A percentile compares a stretch with the other conserved stretches of the same genome.
phyloP scores from a whole-genome alignment of 1,140 invertebrate genomes.

The Drosophila melanica region DNA sequence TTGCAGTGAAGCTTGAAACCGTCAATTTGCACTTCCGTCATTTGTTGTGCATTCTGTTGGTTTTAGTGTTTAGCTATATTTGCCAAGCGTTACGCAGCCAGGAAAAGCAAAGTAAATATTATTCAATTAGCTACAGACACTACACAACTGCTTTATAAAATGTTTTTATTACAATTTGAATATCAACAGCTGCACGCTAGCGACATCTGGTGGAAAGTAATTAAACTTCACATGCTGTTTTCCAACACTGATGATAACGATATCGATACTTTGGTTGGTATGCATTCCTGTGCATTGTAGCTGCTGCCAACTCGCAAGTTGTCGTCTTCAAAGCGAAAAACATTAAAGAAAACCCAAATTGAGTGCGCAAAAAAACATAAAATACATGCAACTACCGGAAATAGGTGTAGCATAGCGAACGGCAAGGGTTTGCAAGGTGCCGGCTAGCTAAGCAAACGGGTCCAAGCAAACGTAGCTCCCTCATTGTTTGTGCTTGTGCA shows the following conservation, averaged over 20 bases:
- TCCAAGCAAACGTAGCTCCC: slow-evolving; percentile 7
- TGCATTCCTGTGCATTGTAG: slow-evolving; percentile 21
- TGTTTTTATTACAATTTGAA: slow-evolving; percentile 30
- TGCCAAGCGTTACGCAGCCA: slow-evolving; percentile 31
- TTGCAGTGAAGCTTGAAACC: slow-evolving; percentile 32
- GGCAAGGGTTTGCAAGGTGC: slow-evolving; percentile 17
- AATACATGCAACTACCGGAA: slow-evolving; percentile 9
- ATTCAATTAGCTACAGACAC: slow-evolving; percentile 16
- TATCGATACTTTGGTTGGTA: slow-evolving; percentile 10
- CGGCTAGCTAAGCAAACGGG: slow-evolving; percentile 32
- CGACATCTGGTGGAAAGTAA: slow-evolving; percentile 10
- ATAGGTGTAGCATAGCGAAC: slow-evolving; percentile 2
- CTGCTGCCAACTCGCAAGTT: slow-evolving; percentile 44
- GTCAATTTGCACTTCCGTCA: slow-evolving; percentile 51
- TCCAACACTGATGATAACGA: slow-evolving; percentile 15
- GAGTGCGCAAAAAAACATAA: slow-evolving; percentile 33
- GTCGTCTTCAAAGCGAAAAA: slow-evolving; percentile 59
- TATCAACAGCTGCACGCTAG: not conserved
- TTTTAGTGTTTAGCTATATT: slow-evolving; percentile 29
- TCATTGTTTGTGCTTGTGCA: slow-evolving; percentile 27
- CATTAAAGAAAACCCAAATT: slow-evolving; percentile 63
- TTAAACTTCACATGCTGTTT: not conserved
- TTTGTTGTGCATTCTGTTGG: slow-evolving; percentile 3
- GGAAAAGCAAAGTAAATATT: slow-evolving; percentile 55
- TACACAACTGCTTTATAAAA: not conserved